A percentile compares a stretch with the other conserved stretches of the same genome.
Conservation (phyloP, 2,888 invertebrate species). For the Drosophila robusta region DNA sequence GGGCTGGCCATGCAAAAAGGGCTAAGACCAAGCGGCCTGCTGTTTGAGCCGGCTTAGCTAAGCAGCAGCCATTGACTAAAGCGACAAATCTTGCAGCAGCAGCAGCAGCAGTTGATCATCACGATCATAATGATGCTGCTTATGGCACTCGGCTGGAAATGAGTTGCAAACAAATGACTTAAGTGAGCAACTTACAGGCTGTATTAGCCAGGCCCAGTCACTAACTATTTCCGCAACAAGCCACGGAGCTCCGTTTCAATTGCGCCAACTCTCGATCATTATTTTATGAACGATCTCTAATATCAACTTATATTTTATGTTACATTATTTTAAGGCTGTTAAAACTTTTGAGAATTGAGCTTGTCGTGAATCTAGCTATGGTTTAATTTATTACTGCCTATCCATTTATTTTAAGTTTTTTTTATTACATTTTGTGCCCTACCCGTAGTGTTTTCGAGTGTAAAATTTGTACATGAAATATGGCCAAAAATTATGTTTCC, state of each 20-base stretch:
- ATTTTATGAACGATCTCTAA: neutral
- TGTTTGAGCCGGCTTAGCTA: slow-evolving; percentile 24
- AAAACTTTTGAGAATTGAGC: neutral
- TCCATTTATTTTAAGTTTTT: neutral
- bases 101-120: slow-evolving; percentile 7
- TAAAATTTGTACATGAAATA: no score
- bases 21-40: slow-evolving; percentile 17
- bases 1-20: slow-evolving; percentile 22
- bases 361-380: neutral
- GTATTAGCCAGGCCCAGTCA: slow-evolving; percentile 19
- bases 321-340: neutral
- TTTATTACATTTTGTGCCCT: no score
- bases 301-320: no score
- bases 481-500: no score
- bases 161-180: slow-evolving; percentile 60
- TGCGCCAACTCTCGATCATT: neutral
- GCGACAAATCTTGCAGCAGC: slow-evolving; percentile 40
- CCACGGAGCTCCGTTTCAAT: neutral
- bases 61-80: slow-evolving; percentile 17
- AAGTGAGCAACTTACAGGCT: slow-evolving; percentile 57
- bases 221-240: slow-evolving; percentile 17
- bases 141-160: slow-evolving; percentile 35
- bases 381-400: neutral
- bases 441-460: no score
- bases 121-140: slow-evolving; percentile 24